These are phyloP conservation scores for Odontocerum albicorne DNA, from an alignment of 2,888 invertebrate species.

Conservation along the genomic window DNA sequence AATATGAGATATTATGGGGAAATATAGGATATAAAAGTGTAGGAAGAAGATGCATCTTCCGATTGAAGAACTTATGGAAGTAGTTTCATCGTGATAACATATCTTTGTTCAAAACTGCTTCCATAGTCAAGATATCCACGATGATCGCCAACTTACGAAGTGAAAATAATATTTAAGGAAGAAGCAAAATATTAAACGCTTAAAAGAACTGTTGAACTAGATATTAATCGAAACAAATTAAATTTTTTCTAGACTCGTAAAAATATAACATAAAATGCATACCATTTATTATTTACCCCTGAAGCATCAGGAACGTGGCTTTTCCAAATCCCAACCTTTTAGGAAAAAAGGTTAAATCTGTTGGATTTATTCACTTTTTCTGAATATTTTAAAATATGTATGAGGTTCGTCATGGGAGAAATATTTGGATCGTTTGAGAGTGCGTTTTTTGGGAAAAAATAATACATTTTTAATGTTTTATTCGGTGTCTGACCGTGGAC, in stretches of 20 bases:
- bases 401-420: conserved; percentile 11
- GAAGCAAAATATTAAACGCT: too few relatives aligned
- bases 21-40: too few relatives aligned
- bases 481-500: conserved; percentile 12
- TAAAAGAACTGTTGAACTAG: too few relatives aligned
- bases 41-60: too few relatives aligned
- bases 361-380: conserved; percentile 32
- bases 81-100: too few relatives aligned
- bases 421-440: conserved; percentile 20
- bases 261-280: not conserved
- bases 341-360: conserved; percentile 31
- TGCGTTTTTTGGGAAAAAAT: conserved; percentile 23
- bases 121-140: too few relatives aligned
- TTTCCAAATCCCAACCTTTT: conserved; percentile 29
- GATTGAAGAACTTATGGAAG: too few relatives aligned
- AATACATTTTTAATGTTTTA: conserved; percentile 23
- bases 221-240: too few relatives aligned
- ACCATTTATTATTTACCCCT: conserved; percentile 1
- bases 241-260: conserved; percentile 16
- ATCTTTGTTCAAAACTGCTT: too few relatives aligned
- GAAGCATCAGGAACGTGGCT: conserved; percentile 24
- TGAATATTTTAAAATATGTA: conserved; percentile 30
- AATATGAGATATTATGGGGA: too few relatives aligned
- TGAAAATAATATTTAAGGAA: too few relatives aligned
- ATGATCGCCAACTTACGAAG: too few relatives aligned